A percentile compares a stretch with the other conserved stretches of the same genome.
These are phyloP conservation scores for Serranochromis macrocephalus DNA, from an alignment of 2,113 vertebrate species.

Conservation along the genomic window DNA sequence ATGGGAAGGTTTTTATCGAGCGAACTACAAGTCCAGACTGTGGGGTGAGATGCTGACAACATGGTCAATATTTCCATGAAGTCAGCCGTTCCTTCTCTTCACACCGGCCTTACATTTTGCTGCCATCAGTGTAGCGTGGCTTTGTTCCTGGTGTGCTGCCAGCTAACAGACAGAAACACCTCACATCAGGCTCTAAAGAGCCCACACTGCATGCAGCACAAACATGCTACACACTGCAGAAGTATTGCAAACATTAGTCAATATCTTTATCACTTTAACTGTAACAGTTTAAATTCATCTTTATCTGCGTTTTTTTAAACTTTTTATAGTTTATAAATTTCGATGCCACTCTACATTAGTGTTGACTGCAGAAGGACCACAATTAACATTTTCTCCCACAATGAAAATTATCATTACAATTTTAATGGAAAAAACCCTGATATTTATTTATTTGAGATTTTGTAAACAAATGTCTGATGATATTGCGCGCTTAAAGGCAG, in stretches of 20 bases:
- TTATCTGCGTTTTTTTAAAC: fast-evolving
- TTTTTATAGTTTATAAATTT: not conserved
- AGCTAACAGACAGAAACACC: not conserved
- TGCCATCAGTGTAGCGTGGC: not conserved
- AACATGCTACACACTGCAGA: not conserved
- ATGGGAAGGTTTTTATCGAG: slow-evolving; percentile 55
- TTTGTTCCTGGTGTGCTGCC: slow-evolving; percentile 1
- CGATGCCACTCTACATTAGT: not conserved
- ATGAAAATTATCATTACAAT: not conserved
- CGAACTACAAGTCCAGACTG: slow-evolving; percentile 20
- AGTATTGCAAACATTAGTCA: not conserved
- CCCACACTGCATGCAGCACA: not conserved
- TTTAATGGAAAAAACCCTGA: fast-evolving
- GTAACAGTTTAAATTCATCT: not conserved
- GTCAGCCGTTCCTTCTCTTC: slow-evolving; percentile 33
- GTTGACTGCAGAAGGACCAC: not conserved
- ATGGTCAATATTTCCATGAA: slow-evolving; percentile 53
- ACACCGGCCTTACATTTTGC: not conserved
- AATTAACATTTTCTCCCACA: not conserved
- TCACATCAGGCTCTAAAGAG: not conserved
- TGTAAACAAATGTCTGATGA: not conserved
- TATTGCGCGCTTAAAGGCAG: not conserved
- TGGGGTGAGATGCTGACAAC: slow-evolving; percentile 26
- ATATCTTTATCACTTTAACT: not conserved
- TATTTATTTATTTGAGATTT: not conserved